phyloP scores from a whole-genome alignment of 2,888 invertebrate genomes.

The Lasioglossum oenotherae region DNA sequence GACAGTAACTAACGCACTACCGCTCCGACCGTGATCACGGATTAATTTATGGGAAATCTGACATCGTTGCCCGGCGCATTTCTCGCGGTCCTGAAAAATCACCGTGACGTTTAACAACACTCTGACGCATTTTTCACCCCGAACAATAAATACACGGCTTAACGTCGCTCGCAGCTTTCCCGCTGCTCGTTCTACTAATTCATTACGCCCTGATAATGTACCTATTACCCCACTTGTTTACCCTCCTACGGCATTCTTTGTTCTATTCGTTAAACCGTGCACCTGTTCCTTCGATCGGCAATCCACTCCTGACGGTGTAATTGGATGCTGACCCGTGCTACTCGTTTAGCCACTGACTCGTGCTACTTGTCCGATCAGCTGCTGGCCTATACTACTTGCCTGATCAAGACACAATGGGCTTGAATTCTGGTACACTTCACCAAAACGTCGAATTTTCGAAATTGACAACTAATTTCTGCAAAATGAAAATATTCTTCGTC shows the following conservation, averaged over 20 bases:
- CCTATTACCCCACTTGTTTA: not conserved
- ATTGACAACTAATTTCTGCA: too few species aligned
- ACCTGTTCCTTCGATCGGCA: not conserved
- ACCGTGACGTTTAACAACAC: constrained; percentile 8
- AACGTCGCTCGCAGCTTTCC: not conserved
- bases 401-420: not conserved
- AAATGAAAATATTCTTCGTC: too few species aligned
- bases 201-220: not conserved
- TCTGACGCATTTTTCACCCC: not conserved
- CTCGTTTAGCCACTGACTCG: not conserved
- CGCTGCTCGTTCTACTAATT: not conserved
- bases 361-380: not conserved
- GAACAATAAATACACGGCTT: not conserved
- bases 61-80: constrained; percentile 7
- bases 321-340: not conserved
- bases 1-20: constrained; percentile 49
- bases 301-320: too few species aligned
- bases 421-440: too few species aligned
- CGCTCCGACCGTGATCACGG: constrained; percentile 13
- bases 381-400: not conserved
- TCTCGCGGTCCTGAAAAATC: constrained; percentile 26
- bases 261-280: too few species aligned
- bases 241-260: not conserved
- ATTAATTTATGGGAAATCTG: constrained; percentile 50
- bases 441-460: too few species aligned